These are phyloP conservation scores for Thamnophis sirtalis DNA, from an alignment of 2,113 vertebrate species.

Conservation along the genomic window DNA sequence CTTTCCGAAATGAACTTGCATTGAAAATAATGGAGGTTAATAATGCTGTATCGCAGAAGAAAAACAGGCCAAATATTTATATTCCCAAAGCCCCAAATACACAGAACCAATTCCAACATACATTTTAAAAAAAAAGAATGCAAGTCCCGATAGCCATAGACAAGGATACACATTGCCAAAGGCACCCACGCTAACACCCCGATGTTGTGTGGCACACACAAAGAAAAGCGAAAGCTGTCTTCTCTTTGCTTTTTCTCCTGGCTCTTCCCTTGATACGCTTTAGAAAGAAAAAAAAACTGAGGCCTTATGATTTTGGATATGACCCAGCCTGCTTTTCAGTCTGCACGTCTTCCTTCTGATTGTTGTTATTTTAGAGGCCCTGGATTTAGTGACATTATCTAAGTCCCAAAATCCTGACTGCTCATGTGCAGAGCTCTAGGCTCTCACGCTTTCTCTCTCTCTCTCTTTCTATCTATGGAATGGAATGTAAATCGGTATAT, in stretches of 20 bases:
- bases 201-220: background rate
- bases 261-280: background rate
- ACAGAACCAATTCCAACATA: rapidly evolving
- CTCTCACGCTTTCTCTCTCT: too few relatives aligned
- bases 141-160: background rate
- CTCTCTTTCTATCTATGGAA: background rate
- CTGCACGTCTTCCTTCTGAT: background rate
- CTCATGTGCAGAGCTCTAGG: background rate
- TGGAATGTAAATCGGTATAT: slow-evolving; percentile 4
- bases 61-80: background rate
- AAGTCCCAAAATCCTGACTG: too few relatives aligned
- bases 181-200: background rate
- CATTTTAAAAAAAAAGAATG: background rate
- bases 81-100: too few relatives aligned
- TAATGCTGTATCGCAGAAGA: background rate
- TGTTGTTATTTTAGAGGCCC: background rate
- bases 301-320: background rate
- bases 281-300: too few relatives aligned
- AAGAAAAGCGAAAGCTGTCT: background rate
- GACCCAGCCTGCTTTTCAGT: background rate
- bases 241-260: background rate
- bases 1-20: background rate
- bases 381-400: background rate
- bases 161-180: background rate
- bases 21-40: background rate